phyloP scores from a whole-genome alignment of 35 echinoderm and acorn worm species.

The Heliocidaris erythrogramma region DNA sequence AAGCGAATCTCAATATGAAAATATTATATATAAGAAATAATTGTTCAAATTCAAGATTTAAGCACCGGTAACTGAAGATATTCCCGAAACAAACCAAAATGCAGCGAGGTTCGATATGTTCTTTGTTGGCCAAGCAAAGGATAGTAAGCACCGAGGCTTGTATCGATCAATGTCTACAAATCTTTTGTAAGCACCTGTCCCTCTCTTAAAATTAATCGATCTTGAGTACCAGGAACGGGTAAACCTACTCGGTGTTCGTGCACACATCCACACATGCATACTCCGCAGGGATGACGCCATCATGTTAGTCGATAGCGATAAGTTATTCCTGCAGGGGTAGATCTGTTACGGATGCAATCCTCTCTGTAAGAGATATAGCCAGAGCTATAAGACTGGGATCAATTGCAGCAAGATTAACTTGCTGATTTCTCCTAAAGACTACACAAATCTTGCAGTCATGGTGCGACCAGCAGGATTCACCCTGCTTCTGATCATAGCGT shows the following conservation, averaged over 20 bases:
- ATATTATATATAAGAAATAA: background rate
- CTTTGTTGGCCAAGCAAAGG: background rate
- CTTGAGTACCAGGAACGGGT: background rate
- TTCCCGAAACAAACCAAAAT: background rate
- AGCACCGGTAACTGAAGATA: background rate
- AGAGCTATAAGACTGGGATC: background rate
- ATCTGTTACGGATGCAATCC: background rate
- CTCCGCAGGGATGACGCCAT: background rate
- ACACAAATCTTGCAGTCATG: background rate
- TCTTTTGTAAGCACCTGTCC: background rate
- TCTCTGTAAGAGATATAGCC: background rate
- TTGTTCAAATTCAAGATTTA: background rate
- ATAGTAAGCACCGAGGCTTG: background rate
- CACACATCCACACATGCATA: background rate
- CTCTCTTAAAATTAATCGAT: constrained; percentile 5
- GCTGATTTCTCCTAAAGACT: background rate
- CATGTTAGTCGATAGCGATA: background rate
- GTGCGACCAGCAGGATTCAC: background rate
- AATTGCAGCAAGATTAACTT: background rate
- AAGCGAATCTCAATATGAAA: background rate
- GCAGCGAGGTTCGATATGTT: background rate
- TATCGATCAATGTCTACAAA: background rate
- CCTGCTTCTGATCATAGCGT: background rate
- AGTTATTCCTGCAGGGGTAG: background rate
- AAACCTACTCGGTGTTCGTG: too few species aligned